phyloP scores from a whole-genome alignment of 2,888 invertebrate genomes.

The Drosophila engyochracea region DNA sequence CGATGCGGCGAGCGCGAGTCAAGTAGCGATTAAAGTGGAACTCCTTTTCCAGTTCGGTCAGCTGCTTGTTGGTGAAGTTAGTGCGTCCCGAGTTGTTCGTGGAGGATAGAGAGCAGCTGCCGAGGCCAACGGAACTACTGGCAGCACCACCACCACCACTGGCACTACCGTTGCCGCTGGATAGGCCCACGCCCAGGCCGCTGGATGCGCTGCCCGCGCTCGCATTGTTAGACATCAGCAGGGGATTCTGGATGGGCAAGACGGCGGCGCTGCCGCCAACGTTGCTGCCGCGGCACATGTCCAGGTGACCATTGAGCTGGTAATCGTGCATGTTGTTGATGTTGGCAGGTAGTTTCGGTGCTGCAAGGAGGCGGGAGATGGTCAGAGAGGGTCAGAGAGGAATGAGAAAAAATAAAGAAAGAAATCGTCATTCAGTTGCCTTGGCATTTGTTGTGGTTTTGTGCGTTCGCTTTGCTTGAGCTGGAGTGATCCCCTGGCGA shows the following conservation, averaged over 20 bases:
- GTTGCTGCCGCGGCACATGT: conserved; percentile 80
- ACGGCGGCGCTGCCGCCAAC: conserved; percentile 59
- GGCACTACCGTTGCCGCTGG: conserved; percentile 85
- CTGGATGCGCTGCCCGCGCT: conserved; percentile 40
- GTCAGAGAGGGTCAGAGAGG: conserved; percentile 23
- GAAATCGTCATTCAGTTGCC: conserved; percentile 53
- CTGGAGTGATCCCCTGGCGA: conserved; percentile 72
- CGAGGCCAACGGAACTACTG: conserved; percentile 58
- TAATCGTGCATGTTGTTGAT: conserved; percentile 86
- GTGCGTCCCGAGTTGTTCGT: conserved; percentile 96
- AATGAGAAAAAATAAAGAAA: conserved; percentile 38
- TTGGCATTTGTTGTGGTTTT: conserved; percentile 50
- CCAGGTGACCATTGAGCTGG: conserved; percentile 84
- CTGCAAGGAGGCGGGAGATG: conserved; percentile 85
- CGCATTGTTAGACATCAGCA: conserved; percentile 67
- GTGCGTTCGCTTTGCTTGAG: conserved; percentile 50
- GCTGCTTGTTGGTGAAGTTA: conserved; percentile 99
- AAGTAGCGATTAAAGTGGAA: conserved; percentile 99
- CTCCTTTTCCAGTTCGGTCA: conserved; percentile 99
- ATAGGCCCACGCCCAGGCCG: conserved; percentile 55
- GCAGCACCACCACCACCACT: conserved; percentile 56
- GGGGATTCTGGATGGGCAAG: conserved; percentile 76
- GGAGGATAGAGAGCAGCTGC: conserved; percentile 79
- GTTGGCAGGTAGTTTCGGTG: conserved; percentile 88
- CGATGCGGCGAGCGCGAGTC: conserved; percentile 97